Conservation (phyloP, 2,888 invertebrate genomes). For the Melanchra persicariae region DNA sequence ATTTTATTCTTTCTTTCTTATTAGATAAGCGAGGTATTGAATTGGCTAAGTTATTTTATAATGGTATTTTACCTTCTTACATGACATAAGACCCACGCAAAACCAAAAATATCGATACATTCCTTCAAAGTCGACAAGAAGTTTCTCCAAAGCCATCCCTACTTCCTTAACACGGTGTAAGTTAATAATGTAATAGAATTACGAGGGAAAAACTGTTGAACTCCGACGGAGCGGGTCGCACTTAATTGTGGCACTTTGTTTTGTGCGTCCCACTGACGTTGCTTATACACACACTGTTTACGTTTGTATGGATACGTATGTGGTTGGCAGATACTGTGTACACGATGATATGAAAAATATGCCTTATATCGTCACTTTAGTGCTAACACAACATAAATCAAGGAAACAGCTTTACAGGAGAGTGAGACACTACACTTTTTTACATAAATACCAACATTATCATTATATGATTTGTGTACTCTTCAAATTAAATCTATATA, state of each 20-base stretch:
- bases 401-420: too few relatives aligned
- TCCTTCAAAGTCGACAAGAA: constrained; percentile 43
- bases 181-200: constrained; percentile 91
- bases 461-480: too few relatives aligned
- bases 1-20: too few relatives aligned
- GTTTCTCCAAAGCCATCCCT: constrained; percentile 67
- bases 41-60: background rate
- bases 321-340: background rate
- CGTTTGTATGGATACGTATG: constrained; percentile 13
- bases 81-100: background rate
- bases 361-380: too few relatives aligned
- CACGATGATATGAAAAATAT: background rate
- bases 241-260: constrained; percentile 90
- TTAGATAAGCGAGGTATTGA: too few relatives aligned
- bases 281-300: constrained; percentile 47
- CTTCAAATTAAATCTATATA: too few relatives aligned
- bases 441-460: too few relatives aligned
- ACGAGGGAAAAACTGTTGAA: constrained; percentile 90
- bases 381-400: too few relatives aligned
- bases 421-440: too few relatives aligned
- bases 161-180: constrained; percentile 87
- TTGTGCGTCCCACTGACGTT: constrained; percentile 71
- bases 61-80: background rate
- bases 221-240: constrained; percentile 84
- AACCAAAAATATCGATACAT: constrained; percentile 34